Conservation (phyloP, 2,888 invertebrate species). For the Dryococelus australis region DNA sequence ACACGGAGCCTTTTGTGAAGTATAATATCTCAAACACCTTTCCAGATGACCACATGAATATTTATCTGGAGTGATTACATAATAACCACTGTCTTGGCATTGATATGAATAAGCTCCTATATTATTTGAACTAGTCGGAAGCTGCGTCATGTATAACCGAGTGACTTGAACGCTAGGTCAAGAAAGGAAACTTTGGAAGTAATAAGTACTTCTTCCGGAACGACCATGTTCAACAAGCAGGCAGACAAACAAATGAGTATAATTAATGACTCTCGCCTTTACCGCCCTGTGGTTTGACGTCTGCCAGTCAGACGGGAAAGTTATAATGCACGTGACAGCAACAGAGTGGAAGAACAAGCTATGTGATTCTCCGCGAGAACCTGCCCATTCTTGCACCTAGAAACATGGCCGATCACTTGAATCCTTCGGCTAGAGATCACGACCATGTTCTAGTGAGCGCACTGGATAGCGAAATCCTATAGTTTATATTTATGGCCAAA, state of each 20-base stretch:
- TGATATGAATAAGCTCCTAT: too few species aligned
- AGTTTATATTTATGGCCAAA: too few species aligned
- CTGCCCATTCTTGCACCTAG: background rate
- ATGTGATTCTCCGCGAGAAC: background rate
- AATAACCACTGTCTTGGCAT: too few species aligned
- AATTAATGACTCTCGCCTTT: background rate
- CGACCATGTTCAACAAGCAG: background rate
- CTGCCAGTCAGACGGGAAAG: slow-evolving; percentile 3
- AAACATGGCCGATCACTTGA: background rate
- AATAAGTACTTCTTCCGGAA: background rate
- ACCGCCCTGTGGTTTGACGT: background rate
- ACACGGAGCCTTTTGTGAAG: too few species aligned
- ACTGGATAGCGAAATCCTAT: too few species aligned
- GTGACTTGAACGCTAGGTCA: background rate
- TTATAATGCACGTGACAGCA: background rate
- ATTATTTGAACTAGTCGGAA: too few species aligned
- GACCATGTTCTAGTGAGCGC: too few species aligned
- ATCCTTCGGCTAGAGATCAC: too few species aligned
- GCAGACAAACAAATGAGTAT: background rate
- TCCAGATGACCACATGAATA: too few species aligned
- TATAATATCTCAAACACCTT: too few species aligned
- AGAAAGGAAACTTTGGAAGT: too few species aligned
- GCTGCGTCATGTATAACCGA: background rate
- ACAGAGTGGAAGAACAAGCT: background rate
- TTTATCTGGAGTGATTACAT: too few species aligned